Base-by-base conservation (phyloP, 2,797 vertebrate species). In the Carapus acus region DNA sequence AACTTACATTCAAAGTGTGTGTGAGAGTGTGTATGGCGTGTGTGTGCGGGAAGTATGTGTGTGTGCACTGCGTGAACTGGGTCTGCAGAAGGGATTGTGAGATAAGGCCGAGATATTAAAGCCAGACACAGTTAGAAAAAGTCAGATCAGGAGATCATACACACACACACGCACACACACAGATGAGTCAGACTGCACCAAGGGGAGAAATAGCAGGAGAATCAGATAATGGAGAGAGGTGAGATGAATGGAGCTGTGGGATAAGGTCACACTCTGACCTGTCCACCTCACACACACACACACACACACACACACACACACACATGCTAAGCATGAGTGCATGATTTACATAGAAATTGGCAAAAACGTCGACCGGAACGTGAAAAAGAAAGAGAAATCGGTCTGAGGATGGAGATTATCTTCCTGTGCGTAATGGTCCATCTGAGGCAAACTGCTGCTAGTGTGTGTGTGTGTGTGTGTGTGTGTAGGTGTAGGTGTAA, bases 291-390 rank as follows among this genome's bases (percentile, higher is more conserved):
- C 40, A 37, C 33, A 31, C 65, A 69, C 43, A 45, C 69, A 66
- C 45, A 54, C 62, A 51, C 39, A 40, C 44, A 33, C 8, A 19
- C 40, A 37, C 33, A 31, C 65, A 69, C 43, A 45, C 69, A 66
- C 45, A 54, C 62, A 51, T 38, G 37, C 44, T 27, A n/a, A n/a
- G n/a, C n/a, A n/a, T n/a, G 43, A 17, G 23, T 46, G n/a, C 23
- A 39, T 4, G 11, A 69, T 83, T 77, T 77, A 43, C 77, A 84
- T 79, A 59, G 63, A 86, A 82, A 86, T 80, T 72, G 57, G 52
- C 54, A 58, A 11, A 39, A 58, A 43, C 47, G 64, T 69, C 38
- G 54, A 63, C 46, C 45, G 59, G 38, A 58, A 45, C 58, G 59
- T 70, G 52, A 54, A 34, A 42, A 63, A 66, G 21, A 21, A 53